Conservation (phyloP, 1,140 invertebrate species). For the Drepana arcuata region DNA sequence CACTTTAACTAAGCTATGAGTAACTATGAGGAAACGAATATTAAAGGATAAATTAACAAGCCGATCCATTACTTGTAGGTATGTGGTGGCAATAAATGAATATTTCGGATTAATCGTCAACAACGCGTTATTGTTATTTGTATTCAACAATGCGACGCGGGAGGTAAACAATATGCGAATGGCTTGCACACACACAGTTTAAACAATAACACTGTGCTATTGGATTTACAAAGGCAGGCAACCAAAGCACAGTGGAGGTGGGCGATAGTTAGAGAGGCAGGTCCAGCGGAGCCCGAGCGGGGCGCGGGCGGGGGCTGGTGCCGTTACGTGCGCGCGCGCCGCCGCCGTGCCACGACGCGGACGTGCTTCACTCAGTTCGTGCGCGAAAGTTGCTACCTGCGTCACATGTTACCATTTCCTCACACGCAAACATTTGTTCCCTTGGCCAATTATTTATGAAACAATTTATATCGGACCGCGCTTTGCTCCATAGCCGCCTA, state of each 20-base stretch:
- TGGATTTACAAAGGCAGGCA: not conserved
- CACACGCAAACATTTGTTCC: conserved; percentile 57
- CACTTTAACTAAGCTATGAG: too few species aligned
- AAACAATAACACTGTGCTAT: not conserved
- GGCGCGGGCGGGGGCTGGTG: conserved; percentile 48
- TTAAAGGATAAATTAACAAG: too few species aligned
- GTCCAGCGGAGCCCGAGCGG: conserved; percentile 32
- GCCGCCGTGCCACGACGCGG: conserved; percentile 60
- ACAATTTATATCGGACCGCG: too few species aligned
- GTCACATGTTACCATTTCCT: conserved; percentile 55
- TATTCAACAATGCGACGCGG: not conserved
- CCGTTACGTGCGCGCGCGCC: conserved; percentile 60
- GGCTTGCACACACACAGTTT: not conserved
- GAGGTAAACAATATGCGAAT: not conserved
- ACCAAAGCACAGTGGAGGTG: not conserved
- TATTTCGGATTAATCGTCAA: too few species aligned
- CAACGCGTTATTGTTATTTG: too few species aligned
- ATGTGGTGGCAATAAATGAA: too few species aligned
- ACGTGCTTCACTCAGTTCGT: conserved; percentile 70
- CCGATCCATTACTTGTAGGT: too few species aligned
- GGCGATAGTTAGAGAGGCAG: conserved; percentile 29
- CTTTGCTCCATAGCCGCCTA: too few species aligned
- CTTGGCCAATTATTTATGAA: too few species aligned
- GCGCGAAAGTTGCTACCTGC: conserved; percentile 67
- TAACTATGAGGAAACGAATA: too few species aligned